phyloP scores from a whole-genome alignment of 1,140 invertebrate species.

The Idris sp. region DNA sequence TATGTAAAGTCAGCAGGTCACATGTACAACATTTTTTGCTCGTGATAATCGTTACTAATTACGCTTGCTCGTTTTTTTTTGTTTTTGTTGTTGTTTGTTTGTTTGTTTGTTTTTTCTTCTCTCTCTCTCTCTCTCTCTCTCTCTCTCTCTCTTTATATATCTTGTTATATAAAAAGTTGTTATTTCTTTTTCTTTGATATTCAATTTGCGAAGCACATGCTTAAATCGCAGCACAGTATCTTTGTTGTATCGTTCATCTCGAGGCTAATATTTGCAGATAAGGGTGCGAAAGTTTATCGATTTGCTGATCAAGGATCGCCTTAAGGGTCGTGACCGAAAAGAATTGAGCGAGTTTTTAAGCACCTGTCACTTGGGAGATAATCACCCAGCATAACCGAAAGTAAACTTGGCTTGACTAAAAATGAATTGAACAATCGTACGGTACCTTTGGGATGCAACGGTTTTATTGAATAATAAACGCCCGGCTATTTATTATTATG shows the following conservation, averaged over 20 bases:
- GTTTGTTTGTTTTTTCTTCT: too few species aligned
- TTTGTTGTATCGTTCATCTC: slow-evolving; percentile 48
- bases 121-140: too few species aligned
- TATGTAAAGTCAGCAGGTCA: slow-evolving; percentile 14
- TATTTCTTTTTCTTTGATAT: slow-evolving; percentile 36
- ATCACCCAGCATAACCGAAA: too few species aligned
- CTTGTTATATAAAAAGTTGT: too few species aligned
- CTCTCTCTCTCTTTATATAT: too few species aligned
- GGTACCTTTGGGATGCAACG: too few species aligned
- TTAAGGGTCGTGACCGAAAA: slow-evolving; percentile 29
- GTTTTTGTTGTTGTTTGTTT: too few species aligned
- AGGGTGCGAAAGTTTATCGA: slow-evolving; percentile 48
- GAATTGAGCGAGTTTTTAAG: slow-evolving; percentile 63
- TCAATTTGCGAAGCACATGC: slow-evolving; percentile 42
- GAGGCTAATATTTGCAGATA: slow-evolving; percentile 38
- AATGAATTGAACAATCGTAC: too few species aligned
- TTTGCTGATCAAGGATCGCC: slow-evolving; percentile 31
- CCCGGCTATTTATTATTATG: slow-evolving; percentile 17
- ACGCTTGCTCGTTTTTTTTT: slow-evolving; percentile 1
- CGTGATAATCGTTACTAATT: slow-evolving; percentile 34
- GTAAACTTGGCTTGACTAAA: too few species aligned
- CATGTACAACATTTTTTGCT: slow-evolving; percentile 26
- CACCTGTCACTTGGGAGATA: slow-evolving; percentile 63
- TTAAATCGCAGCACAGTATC: slow-evolving; percentile 24
- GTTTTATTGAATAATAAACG: slow-evolving; percentile 26